Conservation (phyloP, 1,140 invertebrate species). For the Aphaenogaster ashmeadi region DNA sequence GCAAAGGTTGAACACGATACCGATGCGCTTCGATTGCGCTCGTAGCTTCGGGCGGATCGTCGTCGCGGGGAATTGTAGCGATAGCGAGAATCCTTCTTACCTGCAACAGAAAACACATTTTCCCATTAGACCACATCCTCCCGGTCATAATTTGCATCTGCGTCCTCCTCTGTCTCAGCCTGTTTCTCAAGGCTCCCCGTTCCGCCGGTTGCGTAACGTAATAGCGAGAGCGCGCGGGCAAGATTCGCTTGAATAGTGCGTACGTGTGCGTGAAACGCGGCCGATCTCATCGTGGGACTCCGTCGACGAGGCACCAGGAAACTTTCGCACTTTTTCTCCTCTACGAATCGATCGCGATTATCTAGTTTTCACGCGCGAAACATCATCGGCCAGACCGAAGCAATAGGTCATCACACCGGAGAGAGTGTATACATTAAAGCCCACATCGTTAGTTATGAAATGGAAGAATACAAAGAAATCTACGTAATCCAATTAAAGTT, state of each 20-base stretch:
- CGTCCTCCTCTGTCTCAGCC: conserved; percentile 44
- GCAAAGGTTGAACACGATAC: conserved; percentile 38
- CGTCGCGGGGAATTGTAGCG: conserved; percentile 31
- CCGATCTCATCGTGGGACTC: conserved; percentile 67
- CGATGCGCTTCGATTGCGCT: conserved; percentile 46
- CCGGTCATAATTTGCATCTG: conserved; percentile 61
- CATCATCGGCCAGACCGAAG: not conserved
- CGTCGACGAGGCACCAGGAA: not conserved
- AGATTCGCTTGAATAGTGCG: conserved; percentile 39
- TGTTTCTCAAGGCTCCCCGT: conserved; percentile 52
- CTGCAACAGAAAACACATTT: conserved; percentile 72
- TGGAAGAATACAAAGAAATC: not conserved
- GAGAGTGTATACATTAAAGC: too few relatives aligned
- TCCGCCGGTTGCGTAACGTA: conserved; percentile 46
- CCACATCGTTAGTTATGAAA: not conserved
- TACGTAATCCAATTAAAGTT: not conserved
- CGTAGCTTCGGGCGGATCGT: conserved; percentile 28
- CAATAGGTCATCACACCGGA: not conserved
- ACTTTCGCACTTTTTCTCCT: conserved; percentile 13
- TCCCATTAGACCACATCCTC: conserved; percentile 62
- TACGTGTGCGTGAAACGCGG: conserved; percentile 51
- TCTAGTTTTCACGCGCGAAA: conserved; percentile 47
- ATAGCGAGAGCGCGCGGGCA: conserved; percentile 16
- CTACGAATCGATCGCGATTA: conserved; percentile 50
- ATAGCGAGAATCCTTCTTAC: conserved; percentile 54